Percentiles rank a stretch among this genome's conserved stretches.
Evolutionary conservation across 2,888 invertebrate species (phyloP).

Genomic region (Hermaeophaga mercurialis): DNA sequence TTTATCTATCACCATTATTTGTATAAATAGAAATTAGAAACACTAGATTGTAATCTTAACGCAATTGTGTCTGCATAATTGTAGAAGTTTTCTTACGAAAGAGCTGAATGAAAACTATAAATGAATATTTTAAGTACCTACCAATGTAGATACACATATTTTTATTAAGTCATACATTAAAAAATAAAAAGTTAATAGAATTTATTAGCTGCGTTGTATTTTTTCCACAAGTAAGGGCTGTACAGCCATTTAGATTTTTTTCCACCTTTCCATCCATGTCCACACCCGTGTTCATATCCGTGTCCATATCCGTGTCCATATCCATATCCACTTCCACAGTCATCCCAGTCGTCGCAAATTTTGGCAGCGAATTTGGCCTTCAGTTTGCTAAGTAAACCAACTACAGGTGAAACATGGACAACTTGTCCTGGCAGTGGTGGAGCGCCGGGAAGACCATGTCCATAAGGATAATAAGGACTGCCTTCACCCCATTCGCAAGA

Average conservation of each 20-base stretch:
- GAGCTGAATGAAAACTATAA: too few relatives aligned
- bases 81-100: too few relatives aligned
- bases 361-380: conserved; percentile 13
- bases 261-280: background rate
- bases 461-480: background rate
- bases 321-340: background rate
- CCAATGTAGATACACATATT: too few relatives aligned
- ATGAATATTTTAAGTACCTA: too few relatives aligned
- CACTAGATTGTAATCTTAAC: too few relatives aligned
- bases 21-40: too few relatives aligned
- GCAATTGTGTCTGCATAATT: too few relatives aligned
- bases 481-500: background rate
- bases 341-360: conserved; percentile 6
- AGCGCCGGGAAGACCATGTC: background rate
- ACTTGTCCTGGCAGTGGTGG: background rate
- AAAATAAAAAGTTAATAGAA: background rate
- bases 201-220: background rate
- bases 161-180: too few relatives aligned
- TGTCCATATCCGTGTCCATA: background rate
- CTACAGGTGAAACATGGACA: conserved; percentile 12
- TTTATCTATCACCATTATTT: too few relatives aligned
- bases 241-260: conserved; percentile 14
- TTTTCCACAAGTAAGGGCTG: conserved; percentile 3
- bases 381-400: conserved; percentile 21
- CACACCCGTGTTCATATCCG: background rate